Percentiles rank a stretch among this genome's conserved stretches.
Conservation (phyloP, 2,888 invertebrate genomes). For the Platycheirus rosarum region DNA sequence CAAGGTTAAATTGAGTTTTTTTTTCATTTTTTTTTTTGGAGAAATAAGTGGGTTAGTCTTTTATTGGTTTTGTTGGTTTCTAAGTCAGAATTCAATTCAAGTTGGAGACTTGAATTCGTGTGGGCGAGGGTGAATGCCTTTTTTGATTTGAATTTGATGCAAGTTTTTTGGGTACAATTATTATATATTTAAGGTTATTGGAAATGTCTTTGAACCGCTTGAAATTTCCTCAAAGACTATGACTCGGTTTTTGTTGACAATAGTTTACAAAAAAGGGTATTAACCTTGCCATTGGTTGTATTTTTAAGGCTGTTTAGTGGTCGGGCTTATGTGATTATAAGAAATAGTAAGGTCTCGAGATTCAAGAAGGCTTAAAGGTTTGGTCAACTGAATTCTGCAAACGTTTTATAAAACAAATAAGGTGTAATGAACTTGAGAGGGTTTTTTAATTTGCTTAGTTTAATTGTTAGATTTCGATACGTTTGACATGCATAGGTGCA, state of each 20-base stretch:
- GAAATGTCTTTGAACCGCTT: neutral
- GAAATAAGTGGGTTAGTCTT: slow-evolving; percentile 9
- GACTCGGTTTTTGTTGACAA: neutral
- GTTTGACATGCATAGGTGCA: too few species aligned
- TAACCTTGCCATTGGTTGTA: neutral
- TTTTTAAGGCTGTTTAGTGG: neutral
- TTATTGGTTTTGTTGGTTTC: neutral
- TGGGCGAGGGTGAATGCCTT: neutral
- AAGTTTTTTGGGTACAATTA: slow-evolving; percentile 8
- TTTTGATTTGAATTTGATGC: slow-evolving; percentile 11
- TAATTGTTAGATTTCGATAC: too few species aligned
- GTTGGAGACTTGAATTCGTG: neutral
- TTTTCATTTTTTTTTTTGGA: neutral
- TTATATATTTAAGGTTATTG: neutral
- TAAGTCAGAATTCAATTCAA: neutral
- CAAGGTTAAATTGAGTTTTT: neutral
- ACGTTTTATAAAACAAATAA: too few species aligned
- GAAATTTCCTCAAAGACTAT: neutral
- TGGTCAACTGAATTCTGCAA: too few species aligned
- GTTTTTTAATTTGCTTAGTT: too few species aligned
- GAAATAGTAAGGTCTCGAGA: neutral
- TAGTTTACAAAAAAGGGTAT: neutral
- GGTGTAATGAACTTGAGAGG: too few species aligned
- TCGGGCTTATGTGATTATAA: neutral
- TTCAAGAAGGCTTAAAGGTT: too few species aligned